phyloP scores from a whole-genome alignment of 2,888 invertebrate genomes.

The Parelbella ahira region DNA sequence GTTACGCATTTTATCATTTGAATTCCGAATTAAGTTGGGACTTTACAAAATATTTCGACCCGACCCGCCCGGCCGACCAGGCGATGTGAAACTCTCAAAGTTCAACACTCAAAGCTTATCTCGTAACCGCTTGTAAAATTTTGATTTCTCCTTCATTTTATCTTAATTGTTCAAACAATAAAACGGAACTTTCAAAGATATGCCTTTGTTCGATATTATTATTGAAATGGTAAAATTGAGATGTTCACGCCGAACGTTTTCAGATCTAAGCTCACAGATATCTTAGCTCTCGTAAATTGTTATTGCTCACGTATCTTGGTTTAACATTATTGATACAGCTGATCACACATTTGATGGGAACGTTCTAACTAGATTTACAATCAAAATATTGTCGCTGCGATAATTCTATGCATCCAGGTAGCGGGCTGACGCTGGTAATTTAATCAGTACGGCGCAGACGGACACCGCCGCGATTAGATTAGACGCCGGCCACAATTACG shows the following conservation, averaged over 20 bases:
- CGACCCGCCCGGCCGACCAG: slow-evolving; percentile 42
- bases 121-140: slow-evolving; percentile 71
- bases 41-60: slow-evolving; percentile 44
- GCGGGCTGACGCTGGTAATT: slow-evolving; percentile 55
- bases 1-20: slow-evolving; percentile 42
- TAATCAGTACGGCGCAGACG: slow-evolving; percentile 68
- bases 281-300: no score
- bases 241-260: no score
- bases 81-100: slow-evolving; percentile 58
- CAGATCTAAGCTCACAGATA: no score
- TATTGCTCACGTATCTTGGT: no score
- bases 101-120: slow-evolving; percentile 75
- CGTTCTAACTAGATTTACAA: no score
- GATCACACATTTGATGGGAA: no score
- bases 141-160: slow-evolving; percentile 75
- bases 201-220: slow-evolving; percentile 32
- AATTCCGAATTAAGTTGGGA: slow-evolving; percentile 41
- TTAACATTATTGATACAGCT: no score
- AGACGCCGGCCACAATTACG: slow-evolving; percentile 77
- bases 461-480: slow-evolving; percentile 72
- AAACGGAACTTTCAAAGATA: slow-evolving; percentile 63
- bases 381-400: slow-evolving; percentile 40
- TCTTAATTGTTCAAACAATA: slow-evolving; percentile 70
- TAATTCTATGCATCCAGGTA: slow-evolving; percentile 39
- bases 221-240: no score